Percentiles rank a stretch among this genome's conserved stretches.
Evolutionary conservation across 2,113 vertebrate genomes (phyloP).

Genomic region (Prochilodus magdalenae): DNA sequence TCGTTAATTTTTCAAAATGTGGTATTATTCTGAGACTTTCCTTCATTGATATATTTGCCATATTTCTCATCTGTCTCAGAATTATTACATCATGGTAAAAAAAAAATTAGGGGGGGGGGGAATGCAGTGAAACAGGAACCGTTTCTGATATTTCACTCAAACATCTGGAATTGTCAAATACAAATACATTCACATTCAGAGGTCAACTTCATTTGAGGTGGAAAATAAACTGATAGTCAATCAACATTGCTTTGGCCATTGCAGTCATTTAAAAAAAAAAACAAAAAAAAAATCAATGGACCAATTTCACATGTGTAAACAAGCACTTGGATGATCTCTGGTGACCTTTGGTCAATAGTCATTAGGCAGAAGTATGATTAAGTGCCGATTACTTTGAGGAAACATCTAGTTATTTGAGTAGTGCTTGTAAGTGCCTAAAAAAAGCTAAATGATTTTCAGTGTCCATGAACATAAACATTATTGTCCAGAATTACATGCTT

Average conservation of each 20-base stretch:
- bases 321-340: background rate
- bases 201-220: background rate
- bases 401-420: background rate
- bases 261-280: background rate
- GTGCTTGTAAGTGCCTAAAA: background rate
- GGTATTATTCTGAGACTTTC: background rate
- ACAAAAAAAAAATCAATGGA: background rate
- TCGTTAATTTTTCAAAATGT: slow-evolving; percentile 2
- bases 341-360: too few species aligned
- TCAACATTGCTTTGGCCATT: slow-evolving; percentile 26
- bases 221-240: background rate
- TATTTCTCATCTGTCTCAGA: background rate
- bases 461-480: background rate
- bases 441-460: background rate
- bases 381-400: background rate
- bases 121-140: background rate
- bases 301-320: slow-evolving; percentile 38
- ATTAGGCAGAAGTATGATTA: background rate
- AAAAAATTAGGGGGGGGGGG: background rate
- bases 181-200: slow-evolving; percentile 35
- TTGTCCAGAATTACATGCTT: background rate
- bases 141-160: slow-evolving; percentile 3
- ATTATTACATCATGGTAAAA: slow-evolving; percentile 17
- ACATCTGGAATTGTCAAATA: background rate
- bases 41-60: too few species aligned